Evolutionary conservation across 1,140 invertebrate genomes (phyloP).

Genomic region (Drosophila subpulchrella): DNA sequence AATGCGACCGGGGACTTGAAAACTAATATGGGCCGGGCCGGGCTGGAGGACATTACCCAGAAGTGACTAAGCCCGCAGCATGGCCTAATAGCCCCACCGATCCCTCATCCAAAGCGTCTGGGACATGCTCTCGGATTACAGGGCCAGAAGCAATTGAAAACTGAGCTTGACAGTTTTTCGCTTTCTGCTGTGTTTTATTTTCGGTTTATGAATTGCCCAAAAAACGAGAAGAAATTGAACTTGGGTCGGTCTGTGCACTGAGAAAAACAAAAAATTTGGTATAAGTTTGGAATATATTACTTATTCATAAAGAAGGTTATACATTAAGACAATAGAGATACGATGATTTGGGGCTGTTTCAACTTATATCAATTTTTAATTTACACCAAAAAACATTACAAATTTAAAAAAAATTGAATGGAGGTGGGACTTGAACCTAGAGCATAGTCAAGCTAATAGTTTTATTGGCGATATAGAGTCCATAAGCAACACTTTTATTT

Average conservation of each 20-base stretch:
- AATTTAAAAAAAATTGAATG: no score
- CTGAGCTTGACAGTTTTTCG: conserved; percentile 71
- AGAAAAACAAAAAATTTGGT: no score
- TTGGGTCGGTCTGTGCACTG: conserved; percentile 39
- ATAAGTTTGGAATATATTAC: no score
- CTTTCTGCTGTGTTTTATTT: conserved; percentile 38
- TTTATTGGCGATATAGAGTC: no score
- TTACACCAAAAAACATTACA: no score
- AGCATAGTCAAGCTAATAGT: no score
- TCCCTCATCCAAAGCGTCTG: conserved; percentile 13
- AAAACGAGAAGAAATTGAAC: conserved; percentile 66
- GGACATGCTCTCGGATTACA: conserved; percentile 69
- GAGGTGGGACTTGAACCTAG: no score
- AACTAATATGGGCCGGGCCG: conserved; percentile 71
- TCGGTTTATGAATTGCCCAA: conserved; percentile 67
- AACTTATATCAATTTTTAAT: no score
- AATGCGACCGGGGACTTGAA: conserved; percentile 61
- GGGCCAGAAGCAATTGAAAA: conserved; percentile 74
- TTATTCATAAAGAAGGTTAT: no score
- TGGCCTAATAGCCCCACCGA: conserved; percentile 39
- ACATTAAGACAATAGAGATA: no score
- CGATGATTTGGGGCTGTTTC: no score
- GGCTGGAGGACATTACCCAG: conserved; percentile 41
- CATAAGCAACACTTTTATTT: no score
- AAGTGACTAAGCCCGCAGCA: conserved; percentile 74